These are phyloP conservation scores for Thalpophila matura DNA, from an alignment of 2,888 invertebrate genomes.

Conservation along the genomic window DNA sequence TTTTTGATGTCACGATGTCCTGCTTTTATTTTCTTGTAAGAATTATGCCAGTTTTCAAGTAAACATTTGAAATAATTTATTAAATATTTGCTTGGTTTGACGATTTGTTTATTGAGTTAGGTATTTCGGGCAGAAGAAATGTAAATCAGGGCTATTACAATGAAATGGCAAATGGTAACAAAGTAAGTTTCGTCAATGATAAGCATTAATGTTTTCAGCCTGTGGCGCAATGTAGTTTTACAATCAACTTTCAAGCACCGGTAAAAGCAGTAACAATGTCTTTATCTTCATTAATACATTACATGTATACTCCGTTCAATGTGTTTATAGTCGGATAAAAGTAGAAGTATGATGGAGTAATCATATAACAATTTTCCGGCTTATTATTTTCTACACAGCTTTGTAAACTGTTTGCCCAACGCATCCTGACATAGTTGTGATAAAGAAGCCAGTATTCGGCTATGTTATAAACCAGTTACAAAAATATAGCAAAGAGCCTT, in stretches of 20 bases:
- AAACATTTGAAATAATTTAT: slow-evolving; percentile 13
- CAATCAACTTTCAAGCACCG: not conserved
- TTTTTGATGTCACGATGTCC: slow-evolving; percentile 16
- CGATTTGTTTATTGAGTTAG: not conserved
- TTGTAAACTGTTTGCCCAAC: too few relatives aligned
- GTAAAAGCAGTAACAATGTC: not conserved
- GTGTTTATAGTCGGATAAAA: not conserved
- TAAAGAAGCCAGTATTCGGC: not conserved
- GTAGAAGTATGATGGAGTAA: not conserved
- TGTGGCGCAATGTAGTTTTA: too few relatives aligned
- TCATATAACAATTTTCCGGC: not conserved
- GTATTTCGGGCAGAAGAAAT: too few relatives aligned
- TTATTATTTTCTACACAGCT: not conserved
- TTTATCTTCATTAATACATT: not conserved
- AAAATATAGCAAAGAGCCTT: not conserved
- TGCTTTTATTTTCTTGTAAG: slow-evolving; percentile 19
- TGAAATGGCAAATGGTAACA: too few relatives aligned
- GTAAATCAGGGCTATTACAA: too few relatives aligned
- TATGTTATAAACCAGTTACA: too few relatives aligned
- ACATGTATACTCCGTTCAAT: not conserved
- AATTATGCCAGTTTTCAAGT: slow-evolving; percentile 17
- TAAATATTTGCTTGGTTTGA: slow-evolving; percentile 7
- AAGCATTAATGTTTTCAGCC: too few relatives aligned
- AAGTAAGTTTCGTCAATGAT: too few relatives aligned
- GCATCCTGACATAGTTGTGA: not conserved